phyloP scores from a whole-genome alignment of 2,113 vertebrate species.

The Burhinus bistriatus region DNA sequence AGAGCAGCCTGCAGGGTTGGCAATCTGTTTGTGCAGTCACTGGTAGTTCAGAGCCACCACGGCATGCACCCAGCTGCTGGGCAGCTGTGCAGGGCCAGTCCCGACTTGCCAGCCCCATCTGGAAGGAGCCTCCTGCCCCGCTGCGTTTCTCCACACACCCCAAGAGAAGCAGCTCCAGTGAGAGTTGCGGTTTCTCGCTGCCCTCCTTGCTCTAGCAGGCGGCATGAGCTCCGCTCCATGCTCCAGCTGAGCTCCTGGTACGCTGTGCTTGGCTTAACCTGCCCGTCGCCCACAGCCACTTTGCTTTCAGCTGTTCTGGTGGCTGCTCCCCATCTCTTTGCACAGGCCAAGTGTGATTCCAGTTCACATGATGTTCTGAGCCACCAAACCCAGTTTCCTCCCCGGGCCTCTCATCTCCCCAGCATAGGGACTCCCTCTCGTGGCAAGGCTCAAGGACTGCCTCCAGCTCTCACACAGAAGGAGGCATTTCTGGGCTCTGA shows the following conservation, averaged over 20 bases:
- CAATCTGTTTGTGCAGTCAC: neutral
- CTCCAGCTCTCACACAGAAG: accelerated
- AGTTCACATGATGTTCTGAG: neutral
- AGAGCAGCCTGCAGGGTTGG: neutral
- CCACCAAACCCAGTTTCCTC: neutral
- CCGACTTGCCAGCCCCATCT: too few species aligned
- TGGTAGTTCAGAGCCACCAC: neutral
- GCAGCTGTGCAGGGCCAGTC: too few species aligned
- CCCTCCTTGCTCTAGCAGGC: neutral
- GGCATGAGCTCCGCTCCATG: accelerated
- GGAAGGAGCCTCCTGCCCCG: neutral
- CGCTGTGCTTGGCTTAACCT: neutral
- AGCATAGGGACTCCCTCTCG: neutral
- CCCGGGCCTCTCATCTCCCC: neutral
- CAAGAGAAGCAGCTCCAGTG: neutral
- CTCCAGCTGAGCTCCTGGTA: neutral
- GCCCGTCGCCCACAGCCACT: neutral
- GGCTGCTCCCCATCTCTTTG: neutral
- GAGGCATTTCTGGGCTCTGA: neutral
- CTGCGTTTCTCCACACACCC: accelerated
- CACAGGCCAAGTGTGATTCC: neutral
- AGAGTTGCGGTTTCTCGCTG: neutral
- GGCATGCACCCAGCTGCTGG: accelerated
- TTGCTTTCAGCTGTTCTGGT: neutral
- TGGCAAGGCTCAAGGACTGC: neutral